These are phyloP conservation scores for Abrostola tripartita DNA, from an alignment of 2,888 invertebrate species.

Conservation along the genomic window DNA sequence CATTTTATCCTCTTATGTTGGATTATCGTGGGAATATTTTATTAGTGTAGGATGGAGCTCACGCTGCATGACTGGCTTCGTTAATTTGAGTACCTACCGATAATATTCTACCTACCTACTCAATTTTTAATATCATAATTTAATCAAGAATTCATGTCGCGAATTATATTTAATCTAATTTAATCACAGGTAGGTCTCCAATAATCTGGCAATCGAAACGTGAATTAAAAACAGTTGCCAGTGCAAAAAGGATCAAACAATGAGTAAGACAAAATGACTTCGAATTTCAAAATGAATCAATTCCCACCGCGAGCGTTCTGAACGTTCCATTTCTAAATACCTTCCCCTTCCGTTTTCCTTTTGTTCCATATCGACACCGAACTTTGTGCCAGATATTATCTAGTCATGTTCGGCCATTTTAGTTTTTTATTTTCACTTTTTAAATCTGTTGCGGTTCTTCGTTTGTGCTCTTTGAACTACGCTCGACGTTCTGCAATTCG, in stretches of 20 bases:
- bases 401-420: slow-evolving; percentile 72
- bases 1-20: background rate
- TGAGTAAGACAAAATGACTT: slow-evolving; percentile 46
- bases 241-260: slow-evolving; percentile 25
- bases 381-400: slow-evolving; percentile 82
- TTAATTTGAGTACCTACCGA: too few relatives aligned
- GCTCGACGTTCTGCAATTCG: slow-evolving; percentile 83
- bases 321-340: slow-evolving; percentile 73
- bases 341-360: slow-evolving; percentile 74
- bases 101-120: too few relatives aligned
- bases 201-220: slow-evolving; percentile 16
- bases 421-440: slow-evolving; percentile 65
- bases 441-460: slow-evolving; percentile 83
- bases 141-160: too few relatives aligned
- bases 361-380: slow-evolving; percentile 82
- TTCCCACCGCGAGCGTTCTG: slow-evolving; percentile 38
- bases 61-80: too few relatives aligned
- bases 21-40: background rate
- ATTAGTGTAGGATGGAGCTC: background rate
- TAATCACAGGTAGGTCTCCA: too few relatives aligned
- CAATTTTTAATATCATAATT: too few relatives aligned
- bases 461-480: slow-evolving; percentile 83
- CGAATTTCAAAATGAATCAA: slow-evolving; percentile 54
- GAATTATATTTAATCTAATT: too few relatives aligned
- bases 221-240: slow-evolving; percentile 23